A percentile compares a stretch with the other conserved stretches of the same genome.
Conservation (phyloP, 2,113 vertebrate species). For the Nematolebias whitei region DNA sequence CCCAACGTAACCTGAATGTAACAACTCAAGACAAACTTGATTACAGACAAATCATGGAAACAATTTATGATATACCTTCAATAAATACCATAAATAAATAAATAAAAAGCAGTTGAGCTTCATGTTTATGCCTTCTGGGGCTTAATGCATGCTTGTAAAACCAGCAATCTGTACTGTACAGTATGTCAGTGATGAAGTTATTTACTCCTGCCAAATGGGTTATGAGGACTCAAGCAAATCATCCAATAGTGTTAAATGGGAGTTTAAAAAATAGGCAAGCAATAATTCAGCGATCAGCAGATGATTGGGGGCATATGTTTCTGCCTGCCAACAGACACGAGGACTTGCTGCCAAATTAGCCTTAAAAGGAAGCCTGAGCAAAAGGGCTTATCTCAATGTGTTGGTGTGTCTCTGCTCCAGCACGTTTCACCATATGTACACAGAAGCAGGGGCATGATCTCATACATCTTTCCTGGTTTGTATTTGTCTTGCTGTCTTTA, state of each 20-base stretch:
- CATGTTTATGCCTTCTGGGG: conserved; percentile 19
- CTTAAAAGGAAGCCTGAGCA: conserved; percentile 68
- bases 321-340: conserved; percentile 68
- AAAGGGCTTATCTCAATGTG: conserved; percentile 68
- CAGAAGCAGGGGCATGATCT: conserved; percentile 65
- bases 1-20: conserved; percentile 11
- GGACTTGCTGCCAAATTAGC: conserved; percentile 68
- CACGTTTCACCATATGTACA: conserved; percentile 64
- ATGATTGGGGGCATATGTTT: conserved; percentile 64
- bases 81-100: too few species aligned
- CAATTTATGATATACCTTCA: conserved; percentile 27
- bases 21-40: conserved; percentile 15
- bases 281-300: conserved; percentile 63
- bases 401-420: conserved; percentile 67
- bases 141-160: conserved; percentile 37
- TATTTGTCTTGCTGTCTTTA: conserved; percentile 70
- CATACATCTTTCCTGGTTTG: conserved; percentile 65
- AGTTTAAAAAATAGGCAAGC: conserved; percentile 28
- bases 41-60: conserved; percentile 25
- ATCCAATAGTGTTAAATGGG: conserved; percentile 45
- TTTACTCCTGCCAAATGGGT: conserved; percentile 29
- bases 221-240: conserved; percentile 46
- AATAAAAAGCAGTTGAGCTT: conserved; percentile 18
- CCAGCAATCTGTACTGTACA: conserved; percentile 22
- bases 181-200: conserved; percentile 36